Evolutionary conservation across 2,113 vertebrate species (phyloP), one percentile per base, ranked within the genome.

Genomic region (Xenopus laevis): DNA sequence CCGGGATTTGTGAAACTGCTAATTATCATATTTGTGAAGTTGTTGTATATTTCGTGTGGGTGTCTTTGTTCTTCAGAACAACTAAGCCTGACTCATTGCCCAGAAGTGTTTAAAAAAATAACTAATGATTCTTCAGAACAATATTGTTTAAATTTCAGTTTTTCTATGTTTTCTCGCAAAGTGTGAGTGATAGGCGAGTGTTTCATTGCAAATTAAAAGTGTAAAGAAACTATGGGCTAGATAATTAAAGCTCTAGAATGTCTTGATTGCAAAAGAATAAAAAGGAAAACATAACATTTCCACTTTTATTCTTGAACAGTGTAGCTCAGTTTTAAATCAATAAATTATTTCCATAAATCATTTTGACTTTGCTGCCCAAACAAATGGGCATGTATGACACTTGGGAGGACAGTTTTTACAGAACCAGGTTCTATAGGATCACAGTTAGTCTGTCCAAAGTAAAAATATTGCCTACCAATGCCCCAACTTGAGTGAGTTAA

Each of bases 21-120:
- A 75, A 75, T 75, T 76, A 68, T 69, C 66, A 76, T 69, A 76
- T 76, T 76, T 68, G 73, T 69, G 73, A 76, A 76, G 73, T 76
- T 69, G 73, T 76, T 76, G 73, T 69, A 76, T 68, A 59, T 69
- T 57, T 57, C 18, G 66, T 69, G 73, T 63, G 73, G 73, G 73
- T 75, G 72, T 75, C 58, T 74, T 75, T 68, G 57, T 68, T 75
- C 65, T 68, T 27, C 46, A 68, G 65, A 62, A 76, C 17, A 5
- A 47, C 65, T 45, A 75, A 40, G 33, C 33, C 21, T 76, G 73
- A 76, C 65, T 76, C 73, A 76, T 76, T 45, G n/a, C 65, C 62
- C 13, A 68, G 45, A 76, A 76, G 65, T 76, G 73, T 62, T 75
- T 68, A 59, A 52, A 75, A 23, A 75, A 75, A 67, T 68, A 68